Evolutionary conservation across 2,113 vertebrate genomes (phyloP).

Genomic region (Phrynosoma blainvillii): DNA sequence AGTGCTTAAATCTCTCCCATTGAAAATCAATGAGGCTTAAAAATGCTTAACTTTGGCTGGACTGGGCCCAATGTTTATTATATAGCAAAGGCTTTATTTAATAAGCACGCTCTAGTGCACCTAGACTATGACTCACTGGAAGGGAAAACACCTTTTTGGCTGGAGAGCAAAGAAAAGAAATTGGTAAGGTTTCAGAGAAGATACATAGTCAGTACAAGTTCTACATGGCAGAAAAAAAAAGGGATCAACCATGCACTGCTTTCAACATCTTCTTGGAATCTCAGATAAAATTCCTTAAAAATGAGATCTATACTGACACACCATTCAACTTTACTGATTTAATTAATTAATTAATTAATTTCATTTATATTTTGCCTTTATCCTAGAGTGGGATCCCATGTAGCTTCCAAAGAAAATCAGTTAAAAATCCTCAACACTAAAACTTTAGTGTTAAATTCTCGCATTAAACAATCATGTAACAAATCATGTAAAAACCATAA

Average conservation of each 20-base stretch:
- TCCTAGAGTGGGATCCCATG: no score
- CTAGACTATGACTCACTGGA: constrained; percentile 18
- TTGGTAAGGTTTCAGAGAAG: not conserved
- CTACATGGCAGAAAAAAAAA: not conserved
- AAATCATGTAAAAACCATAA: no score
- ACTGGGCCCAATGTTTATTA: constrained; percentile 24
- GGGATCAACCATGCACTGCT: not conserved
- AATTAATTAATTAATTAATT: no score
- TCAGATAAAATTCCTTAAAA: not conserved
- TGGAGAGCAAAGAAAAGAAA: constrained; percentile 13
- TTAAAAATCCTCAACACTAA: no score
- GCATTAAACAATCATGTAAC: no score
- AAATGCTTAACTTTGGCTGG: constrained; percentile 33
- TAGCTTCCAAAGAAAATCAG: no score
- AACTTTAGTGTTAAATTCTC: no score
- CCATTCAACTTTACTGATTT: not conserved
- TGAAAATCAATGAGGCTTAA: constrained; percentile 32
- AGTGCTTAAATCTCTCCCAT: constrained; percentile 20
- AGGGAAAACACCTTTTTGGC: constrained; percentile 42
- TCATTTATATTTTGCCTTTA: no score
- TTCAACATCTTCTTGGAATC: not conserved
- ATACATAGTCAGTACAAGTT: not conserved
- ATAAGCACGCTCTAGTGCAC: constrained; percentile 33
- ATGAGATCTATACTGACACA: not conserved
- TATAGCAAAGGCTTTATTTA: constrained; percentile 22